Conservation (phyloP, 2,113 vertebrate species). For the Lates calcarifer region DNA sequence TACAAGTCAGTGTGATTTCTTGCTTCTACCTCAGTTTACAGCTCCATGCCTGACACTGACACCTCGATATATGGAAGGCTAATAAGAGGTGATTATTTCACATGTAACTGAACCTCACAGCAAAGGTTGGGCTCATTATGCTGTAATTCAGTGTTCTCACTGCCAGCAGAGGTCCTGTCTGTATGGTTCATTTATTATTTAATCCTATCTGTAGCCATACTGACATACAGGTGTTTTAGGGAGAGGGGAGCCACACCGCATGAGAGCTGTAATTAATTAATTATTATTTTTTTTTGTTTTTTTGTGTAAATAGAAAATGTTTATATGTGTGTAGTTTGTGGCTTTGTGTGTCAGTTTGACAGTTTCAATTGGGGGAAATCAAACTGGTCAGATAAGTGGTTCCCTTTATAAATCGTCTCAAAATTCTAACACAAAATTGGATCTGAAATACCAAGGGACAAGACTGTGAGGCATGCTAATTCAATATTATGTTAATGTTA, state of each 20-base stretch:
- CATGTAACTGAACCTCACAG: constrained; percentile 56
- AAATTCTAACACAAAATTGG: too few species aligned
- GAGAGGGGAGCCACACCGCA: background rate
- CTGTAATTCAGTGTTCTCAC: constrained; percentile 49
- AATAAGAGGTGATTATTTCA: constrained; percentile 58
- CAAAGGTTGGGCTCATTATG: constrained; percentile 68
- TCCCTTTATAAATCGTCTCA: background rate
- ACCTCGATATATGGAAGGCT: constrained; percentile 38
- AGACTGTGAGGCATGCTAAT: too few species aligned
- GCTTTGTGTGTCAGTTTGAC: background rate
- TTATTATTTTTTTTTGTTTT: too few species aligned
- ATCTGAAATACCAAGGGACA: too few species aligned
- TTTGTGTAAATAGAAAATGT: background rate
- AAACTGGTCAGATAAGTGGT: background rate
- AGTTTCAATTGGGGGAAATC: too few species aligned
- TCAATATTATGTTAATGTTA: too few species aligned
- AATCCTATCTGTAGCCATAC: constrained; percentile 21
- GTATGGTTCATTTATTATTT: constrained; percentile 53
- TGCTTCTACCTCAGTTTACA: constrained; percentile 41
- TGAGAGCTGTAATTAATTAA: constrained; percentile 7
- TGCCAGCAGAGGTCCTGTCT: constrained; percentile 32
- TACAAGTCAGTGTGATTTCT: constrained; percentile 23
- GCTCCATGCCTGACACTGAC: constrained; percentile 25
- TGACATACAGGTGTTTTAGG: constrained; percentile 25
- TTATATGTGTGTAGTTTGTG: background rate